Evolutionary conservation across 53 echinoderm and acorn worm genomes (phyloP).

Genomic region (Arbacia lixula): DNA sequence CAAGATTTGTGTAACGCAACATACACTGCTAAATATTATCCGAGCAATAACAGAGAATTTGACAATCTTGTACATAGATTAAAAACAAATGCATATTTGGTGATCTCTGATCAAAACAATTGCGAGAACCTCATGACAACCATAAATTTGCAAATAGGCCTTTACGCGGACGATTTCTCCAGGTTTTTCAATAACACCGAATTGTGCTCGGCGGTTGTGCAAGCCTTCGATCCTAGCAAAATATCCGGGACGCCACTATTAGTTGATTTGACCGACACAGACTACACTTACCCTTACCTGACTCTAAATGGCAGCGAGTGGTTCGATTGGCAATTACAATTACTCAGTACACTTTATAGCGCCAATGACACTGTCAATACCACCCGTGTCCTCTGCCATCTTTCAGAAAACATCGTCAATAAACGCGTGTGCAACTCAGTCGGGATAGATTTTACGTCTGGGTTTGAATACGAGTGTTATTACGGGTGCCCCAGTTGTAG

Average conservation of each 20-base stretch:
- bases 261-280: not conserved
- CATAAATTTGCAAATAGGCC: no score
- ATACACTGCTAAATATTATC: no score
- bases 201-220: not conserved
- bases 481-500: not conserved
- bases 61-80: no score
- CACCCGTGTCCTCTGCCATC: not conserved
- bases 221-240: not conserved
- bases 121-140: no score
- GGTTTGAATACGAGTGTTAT: not conserved
- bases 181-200: not conserved
- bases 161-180: no score
- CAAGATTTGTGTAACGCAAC: no score
- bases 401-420: not conserved
- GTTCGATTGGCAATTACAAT: not conserved
- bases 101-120: no score
- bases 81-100: no score
- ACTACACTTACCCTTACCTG: no score
- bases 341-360: not conserved
- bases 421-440: not conserved
- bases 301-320: slow-evolving; percentile 1
- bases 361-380: not conserved
- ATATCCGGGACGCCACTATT: no score
- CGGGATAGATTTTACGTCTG: not conserved
- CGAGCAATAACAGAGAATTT: no score